phyloP scores from a whole-genome alignment of 2,888 invertebrate species.

The Cataglyphis altisquamis region DNA sequence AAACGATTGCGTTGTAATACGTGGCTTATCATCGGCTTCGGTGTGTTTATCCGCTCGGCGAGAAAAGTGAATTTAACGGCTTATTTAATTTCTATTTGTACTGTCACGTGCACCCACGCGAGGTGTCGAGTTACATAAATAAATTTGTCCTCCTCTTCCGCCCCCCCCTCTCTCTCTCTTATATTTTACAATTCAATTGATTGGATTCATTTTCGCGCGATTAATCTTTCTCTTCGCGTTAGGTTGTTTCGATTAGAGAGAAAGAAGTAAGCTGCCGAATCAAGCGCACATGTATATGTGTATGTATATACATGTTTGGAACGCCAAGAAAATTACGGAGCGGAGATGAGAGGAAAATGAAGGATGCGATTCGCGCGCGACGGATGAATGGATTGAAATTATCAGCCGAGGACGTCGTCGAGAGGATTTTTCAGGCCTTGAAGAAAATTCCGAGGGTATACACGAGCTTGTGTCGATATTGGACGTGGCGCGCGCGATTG shows the following conservation, averaged over 20 bases:
- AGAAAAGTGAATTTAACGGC: constrained; percentile 53
- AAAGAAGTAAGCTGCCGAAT: not conserved
- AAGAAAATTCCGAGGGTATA: constrained; percentile 24
- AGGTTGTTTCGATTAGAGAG: not conserved
- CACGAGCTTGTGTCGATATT: constrained; percentile 1
- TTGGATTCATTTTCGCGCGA: not conserved
- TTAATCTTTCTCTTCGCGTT: not conserved
- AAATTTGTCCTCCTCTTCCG: too few species aligned
- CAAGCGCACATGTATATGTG: too few species aligned
- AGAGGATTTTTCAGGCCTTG: not conserved
- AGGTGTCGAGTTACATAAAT: not conserved
- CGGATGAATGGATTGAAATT: constrained; percentile 24
- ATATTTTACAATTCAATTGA: not conserved
- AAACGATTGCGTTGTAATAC: constrained; percentile 42
- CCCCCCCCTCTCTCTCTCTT: not conserved
- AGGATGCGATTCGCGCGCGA: not conserved
- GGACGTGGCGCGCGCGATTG: constrained; percentile 57
- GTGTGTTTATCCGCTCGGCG: constrained; percentile 3
- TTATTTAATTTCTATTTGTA: constrained; percentile 27
- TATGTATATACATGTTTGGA: not conserved
- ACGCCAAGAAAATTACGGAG: not conserved
- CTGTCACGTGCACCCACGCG: not conserved
- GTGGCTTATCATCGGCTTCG: constrained; percentile 26
- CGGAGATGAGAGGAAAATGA: not conserved
- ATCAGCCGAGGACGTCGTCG: not conserved